Evolutionary conservation across 2,113 vertebrate species (phyloP).

Genomic region (Lethenteron reissneri): DNA sequence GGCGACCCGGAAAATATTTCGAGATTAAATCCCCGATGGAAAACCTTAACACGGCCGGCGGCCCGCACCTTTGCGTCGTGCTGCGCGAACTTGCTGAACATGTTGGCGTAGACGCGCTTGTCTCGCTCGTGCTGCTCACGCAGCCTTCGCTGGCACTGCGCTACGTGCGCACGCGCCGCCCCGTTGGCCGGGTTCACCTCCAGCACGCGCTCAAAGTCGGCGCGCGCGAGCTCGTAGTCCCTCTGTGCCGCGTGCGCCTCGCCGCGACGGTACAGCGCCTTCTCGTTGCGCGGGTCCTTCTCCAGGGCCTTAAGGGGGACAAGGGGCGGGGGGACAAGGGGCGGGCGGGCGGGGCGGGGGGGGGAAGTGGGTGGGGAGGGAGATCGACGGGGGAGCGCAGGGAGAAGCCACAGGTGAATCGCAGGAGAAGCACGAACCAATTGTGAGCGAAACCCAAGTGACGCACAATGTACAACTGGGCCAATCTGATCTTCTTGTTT

Average conservation of each 20-base stretch:
- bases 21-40: no score
- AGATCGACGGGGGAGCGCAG: background rate
- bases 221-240: constrained; percentile 55
- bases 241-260: constrained; percentile 62
- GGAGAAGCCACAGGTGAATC: no score
- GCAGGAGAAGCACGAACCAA: no score
- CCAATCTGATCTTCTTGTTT: no score
- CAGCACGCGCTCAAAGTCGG: constrained; percentile 60
- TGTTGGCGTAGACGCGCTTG: constrained; percentile 84
- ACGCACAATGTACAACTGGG: no score
- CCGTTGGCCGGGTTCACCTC: constrained; percentile 80
- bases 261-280: constrained; percentile 72
- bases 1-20: no score
- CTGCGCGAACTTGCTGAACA: constrained; percentile 85
- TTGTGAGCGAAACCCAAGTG: no score
- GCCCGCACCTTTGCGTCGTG: constrained; percentile 46
- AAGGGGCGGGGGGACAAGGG: background rate
- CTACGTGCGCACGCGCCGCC: constrained; percentile 60
- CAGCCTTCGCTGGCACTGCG: constrained; percentile 55
- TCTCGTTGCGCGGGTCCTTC: constrained; percentile 55
- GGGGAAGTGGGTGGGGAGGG: background rate
- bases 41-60: no score
- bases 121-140: constrained; percentile 72
- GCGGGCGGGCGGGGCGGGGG: background rate
- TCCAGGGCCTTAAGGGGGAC: constrained; percentile 40